Conservation (phyloP, 1,140 invertebrate species). For the Zaprionus taronus region DNA sequence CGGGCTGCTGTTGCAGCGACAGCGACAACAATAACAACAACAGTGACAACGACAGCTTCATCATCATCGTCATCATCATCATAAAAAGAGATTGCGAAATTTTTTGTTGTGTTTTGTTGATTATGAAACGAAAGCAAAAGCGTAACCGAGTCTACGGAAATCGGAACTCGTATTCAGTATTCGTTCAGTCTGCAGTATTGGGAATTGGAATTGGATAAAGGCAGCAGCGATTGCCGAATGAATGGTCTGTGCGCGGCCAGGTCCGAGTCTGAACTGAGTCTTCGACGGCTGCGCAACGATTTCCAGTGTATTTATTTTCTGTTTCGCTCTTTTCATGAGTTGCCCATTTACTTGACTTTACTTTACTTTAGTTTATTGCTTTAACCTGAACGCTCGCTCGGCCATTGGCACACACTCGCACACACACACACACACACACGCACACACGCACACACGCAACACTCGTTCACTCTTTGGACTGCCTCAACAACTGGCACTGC, state of each 20-base stretch:
- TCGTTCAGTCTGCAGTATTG: background rate
- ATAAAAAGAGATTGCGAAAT: slow-evolving; percentile 28
- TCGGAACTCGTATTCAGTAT: background rate
- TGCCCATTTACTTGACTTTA: slow-evolving; percentile 1
- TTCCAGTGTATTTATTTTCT: slow-evolving; percentile 33
- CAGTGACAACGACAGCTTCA: slow-evolving; percentile 7
- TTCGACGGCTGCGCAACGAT: slow-evolving; percentile 73
- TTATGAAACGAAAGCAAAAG: slow-evolving; percentile 41
- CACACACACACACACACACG: no score
- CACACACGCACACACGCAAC: background rate
- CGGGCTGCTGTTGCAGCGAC: background rate
- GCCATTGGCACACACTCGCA: slow-evolving; percentile 29
- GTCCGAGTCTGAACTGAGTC: slow-evolving; percentile 70
- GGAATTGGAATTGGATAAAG: background rate
- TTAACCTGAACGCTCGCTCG: slow-evolving; percentile 46
- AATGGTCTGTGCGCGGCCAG: slow-evolving; percentile 50
- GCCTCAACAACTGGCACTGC: background rate
- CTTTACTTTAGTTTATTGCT: slow-evolving; percentile 47
- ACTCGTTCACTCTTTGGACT: background rate
- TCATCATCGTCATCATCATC: slow-evolving; percentile 1
- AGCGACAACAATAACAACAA: slow-evolving; percentile 16
- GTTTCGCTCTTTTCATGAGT: background rate
- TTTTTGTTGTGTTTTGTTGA: background rate
- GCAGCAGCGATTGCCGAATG: background rate
- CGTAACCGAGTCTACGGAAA: slow-evolving; percentile 1